A percentile compares a stretch with the other conserved stretches of the same genome.
Evolutionary conservation across 2,797 vertebrate genomes (phyloP).

Genomic region (Steatocranus sp.): DNA sequence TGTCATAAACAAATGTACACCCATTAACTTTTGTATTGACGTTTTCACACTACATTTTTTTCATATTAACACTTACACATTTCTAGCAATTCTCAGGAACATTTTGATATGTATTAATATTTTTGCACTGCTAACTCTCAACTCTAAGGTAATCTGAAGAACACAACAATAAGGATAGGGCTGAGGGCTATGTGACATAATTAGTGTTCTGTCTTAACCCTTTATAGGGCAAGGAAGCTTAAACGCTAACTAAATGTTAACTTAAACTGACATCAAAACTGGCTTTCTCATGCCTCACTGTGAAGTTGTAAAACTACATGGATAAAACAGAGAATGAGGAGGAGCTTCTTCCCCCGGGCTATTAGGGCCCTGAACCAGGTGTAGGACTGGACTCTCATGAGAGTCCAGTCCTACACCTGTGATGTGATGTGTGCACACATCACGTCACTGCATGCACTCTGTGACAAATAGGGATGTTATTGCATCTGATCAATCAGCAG

Average conservation of each 20-base stretch:
- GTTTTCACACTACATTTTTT: not conserved
- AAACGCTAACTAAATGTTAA: not conserved
- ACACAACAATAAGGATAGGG: not conserved
- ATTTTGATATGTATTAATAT: not conserved
- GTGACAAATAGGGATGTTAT: not conserved
- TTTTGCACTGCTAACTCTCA: not conserved
- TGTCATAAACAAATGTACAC: not conserved
- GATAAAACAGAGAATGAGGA: not conserved
- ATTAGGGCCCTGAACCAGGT: not conserved
- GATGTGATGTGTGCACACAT: too few species aligned
- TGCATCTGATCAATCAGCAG: not conserved
- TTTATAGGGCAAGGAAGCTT: not conserved
- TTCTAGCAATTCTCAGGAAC: not conserved
- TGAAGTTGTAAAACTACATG: not conserved
- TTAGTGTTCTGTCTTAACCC: not conserved
- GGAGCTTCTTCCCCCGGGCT: not conserved
- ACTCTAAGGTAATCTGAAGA: not conserved
- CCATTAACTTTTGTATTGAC: not conserved
- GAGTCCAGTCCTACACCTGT: too few species aligned
- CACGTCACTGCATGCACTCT: not conserved
- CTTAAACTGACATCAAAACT: not conserved
- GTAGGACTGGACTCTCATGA: not conserved
- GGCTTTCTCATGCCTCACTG: not conserved
- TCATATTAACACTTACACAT: not conserved
- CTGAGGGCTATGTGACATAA: not conserved